phyloP scores from a whole-genome alignment of 1,140 invertebrate species.

The Drosophila cardini region DNA sequence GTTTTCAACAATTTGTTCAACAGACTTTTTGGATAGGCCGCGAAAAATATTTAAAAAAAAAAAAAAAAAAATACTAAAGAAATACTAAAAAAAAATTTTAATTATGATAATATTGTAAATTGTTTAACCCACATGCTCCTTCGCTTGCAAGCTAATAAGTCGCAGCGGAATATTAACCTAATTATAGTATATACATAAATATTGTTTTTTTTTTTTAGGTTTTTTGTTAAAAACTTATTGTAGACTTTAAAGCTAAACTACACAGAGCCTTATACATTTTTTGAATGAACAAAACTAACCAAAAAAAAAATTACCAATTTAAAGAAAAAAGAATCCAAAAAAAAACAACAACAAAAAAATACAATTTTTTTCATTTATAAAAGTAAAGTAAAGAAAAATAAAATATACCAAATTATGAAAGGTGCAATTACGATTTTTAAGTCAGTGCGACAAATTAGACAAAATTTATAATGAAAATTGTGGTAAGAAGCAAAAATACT shows the following conservation, averaged over 20 bases:
- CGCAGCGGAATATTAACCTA: constrained; percentile 16
- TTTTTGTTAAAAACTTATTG: constrained; percentile 21
- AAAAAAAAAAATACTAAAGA: background rate
- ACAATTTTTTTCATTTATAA: constrained; percentile 10
- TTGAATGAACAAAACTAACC: constrained; percentile 49
- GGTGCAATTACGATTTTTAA: constrained; percentile 79
- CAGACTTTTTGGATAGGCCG: constrained; percentile 23
- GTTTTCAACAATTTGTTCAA: constrained; percentile 39
- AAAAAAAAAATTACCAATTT: constrained; percentile 45
- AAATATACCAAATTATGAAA: constrained; percentile 44
- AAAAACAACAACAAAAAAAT: constrained; percentile 24
- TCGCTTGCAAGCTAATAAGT: constrained; percentile 30
- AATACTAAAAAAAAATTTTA: constrained; percentile 14
- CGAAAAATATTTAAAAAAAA: constrained; percentile 2
- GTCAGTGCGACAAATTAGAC: constrained; percentile 56
- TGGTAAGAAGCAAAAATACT: too few relatives aligned
- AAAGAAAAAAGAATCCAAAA: constrained; percentile 19
- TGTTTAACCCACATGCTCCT: constrained; percentile 25
- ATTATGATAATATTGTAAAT: constrained; percentile 18
- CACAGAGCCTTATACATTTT: constrained; percentile 77
- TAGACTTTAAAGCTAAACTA: constrained; percentile 52
- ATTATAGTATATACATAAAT: constrained; percentile 22
- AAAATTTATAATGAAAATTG: constrained; percentile 69
- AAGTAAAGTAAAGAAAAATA: constrained; percentile 43
- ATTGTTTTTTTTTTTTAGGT: constrained; percentile 29